Conservation (phyloP, 2,888 invertebrate species). For the Baronia brevicornis region DNA sequence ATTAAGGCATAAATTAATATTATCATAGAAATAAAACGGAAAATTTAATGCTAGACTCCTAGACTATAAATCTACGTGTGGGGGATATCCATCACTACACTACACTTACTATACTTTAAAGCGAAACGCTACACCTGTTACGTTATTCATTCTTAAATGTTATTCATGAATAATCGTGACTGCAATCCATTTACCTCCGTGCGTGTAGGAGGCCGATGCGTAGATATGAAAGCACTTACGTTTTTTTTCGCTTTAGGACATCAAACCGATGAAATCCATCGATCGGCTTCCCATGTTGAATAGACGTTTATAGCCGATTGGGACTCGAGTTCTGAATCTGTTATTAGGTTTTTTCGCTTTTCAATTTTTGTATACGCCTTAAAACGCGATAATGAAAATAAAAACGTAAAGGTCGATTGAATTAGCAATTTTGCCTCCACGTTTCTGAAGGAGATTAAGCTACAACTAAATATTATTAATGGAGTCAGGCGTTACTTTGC, state of each 20-base stretch:
- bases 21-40: too few species aligned
- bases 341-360: neutral
- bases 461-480: too few species aligned
- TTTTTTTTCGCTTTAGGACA: constrained; percentile 2
- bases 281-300: constrained; percentile 1
- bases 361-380: too few species aligned
- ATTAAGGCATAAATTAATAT: too few species aligned
- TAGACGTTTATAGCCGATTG: constrained; percentile 5
- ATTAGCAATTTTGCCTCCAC: too few species aligned
- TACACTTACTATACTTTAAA: constrained; percentile 13
- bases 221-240: neutral
- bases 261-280: constrained; percentile 1
- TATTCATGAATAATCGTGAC: constrained; percentile 6
- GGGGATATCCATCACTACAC: constrained; percentile 11
- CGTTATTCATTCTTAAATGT: constrained; percentile 6
- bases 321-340: constrained; percentile 1
- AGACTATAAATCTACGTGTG: too few species aligned
- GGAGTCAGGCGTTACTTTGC: too few species aligned
- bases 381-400: too few species aligned
- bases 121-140: constrained; percentile 12
- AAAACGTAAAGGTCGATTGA: too few species aligned
- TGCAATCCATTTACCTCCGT: constrained; percentile 4
- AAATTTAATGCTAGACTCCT: too few species aligned
- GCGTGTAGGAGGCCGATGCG: constrained; percentile 6
- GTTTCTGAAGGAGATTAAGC: too few species aligned